Conservation (phyloP, 1,140 invertebrate species). For the Drosophila sturtevanti region DNA sequence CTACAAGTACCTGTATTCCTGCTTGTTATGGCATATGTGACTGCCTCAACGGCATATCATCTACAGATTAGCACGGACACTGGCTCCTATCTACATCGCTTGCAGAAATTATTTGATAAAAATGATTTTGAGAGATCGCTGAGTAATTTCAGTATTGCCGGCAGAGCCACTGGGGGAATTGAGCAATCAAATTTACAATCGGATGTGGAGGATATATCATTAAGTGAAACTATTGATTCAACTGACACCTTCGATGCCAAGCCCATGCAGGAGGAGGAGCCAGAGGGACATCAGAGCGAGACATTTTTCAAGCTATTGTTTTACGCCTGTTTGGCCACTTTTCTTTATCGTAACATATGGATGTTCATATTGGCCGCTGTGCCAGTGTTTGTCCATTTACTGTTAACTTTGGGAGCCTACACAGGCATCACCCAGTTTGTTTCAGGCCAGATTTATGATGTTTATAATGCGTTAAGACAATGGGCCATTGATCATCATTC, state of each 20-base stretch:
- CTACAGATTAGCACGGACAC: slow-evolving; percentile 57
- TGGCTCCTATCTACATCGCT: slow-evolving; percentile 55
- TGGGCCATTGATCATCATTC: slow-evolving; percentile 84
- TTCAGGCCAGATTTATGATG: slow-evolving; percentile 50
- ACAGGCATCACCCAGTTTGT: slow-evolving; percentile 73
- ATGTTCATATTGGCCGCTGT: slow-evolving; percentile 76
- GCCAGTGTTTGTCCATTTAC: slow-evolving; percentile 70
- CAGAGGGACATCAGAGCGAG: slow-evolving; percentile 57
- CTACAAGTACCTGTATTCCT: slow-evolving; percentile 85
- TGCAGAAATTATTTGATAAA: slow-evolving; percentile 65
- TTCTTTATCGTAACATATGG: slow-evolving; percentile 79
- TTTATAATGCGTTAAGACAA: slow-evolving; percentile 45
- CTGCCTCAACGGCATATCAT: slow-evolving; percentile 85
- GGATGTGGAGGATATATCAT: slow-evolving; percentile 72
- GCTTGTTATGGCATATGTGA: slow-evolving; percentile 74
- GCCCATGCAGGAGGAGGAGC: slow-evolving; percentile 11
- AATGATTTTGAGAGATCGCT: slow-evolving; percentile 68
- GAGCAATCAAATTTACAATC: slow-evolving; percentile 54
- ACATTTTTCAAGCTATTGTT: slow-evolving; percentile 77
- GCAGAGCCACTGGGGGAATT: slow-evolving; percentile 23
- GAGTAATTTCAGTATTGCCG: slow-evolving; percentile 56
- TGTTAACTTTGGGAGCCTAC: slow-evolving; percentile 60
- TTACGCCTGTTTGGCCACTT: slow-evolving; percentile 76
- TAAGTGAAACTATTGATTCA: slow-evolving; percentile 74
- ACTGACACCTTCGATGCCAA: slow-evolving; percentile 61